Base-by-base conservation (phyloP, 2,113 vertebrate species). In the Pterocles gutturalis region DNA sequence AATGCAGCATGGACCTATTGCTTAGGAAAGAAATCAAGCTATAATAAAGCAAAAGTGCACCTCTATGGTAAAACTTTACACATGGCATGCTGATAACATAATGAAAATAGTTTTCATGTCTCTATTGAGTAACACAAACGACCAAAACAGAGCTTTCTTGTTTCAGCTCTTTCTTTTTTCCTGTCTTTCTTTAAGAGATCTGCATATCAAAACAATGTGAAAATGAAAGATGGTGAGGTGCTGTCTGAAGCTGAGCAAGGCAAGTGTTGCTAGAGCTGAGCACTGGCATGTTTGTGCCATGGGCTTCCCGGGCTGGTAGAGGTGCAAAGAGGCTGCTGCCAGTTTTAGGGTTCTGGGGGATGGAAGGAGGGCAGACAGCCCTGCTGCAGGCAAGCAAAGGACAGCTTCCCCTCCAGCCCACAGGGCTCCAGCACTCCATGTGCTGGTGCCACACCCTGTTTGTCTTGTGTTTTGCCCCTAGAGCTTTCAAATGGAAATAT, bases 321-420 rank as follows among this genome's bases (percentile, higher is more conserved):
- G 36, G 36, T 49, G 9, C 51, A 70, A 26, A 33, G 31, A 53
- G 26, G 26, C 34, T 57, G 49, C 60, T 1, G 5, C 20, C 0
- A 1, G 18, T 1, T 0, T 12, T 1, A 3, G 28, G 29, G 14
- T 13, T 26, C 22, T n/a, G 29, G 11, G 62, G 25, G 20, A 33
- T 1, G 0, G n/a, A 18, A 65, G n/a, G 36, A 76, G n/a, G 31
- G 11, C 66, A 67, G 76, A 22, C 11, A 65, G 65, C 17, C 33
- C 36, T 43, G 46, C 70, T 57, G 20, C 1, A 1, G 16, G 41
- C 1, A 0, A 36, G 31, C 21, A 45, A 91, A 64, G 45, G 33
- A 64, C 15, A 19, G 13, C n/a, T 72, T 53, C 7, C 2, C 38
- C 51, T 58, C 16, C 21, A 58, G 31, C 43, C n/a, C 11, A 2